Evolutionary conservation across 2,888 invertebrate genomes (phyloP), one percentile per base, ranked within the genome.

Genomic region (Pedicia rivosa): DNA sequence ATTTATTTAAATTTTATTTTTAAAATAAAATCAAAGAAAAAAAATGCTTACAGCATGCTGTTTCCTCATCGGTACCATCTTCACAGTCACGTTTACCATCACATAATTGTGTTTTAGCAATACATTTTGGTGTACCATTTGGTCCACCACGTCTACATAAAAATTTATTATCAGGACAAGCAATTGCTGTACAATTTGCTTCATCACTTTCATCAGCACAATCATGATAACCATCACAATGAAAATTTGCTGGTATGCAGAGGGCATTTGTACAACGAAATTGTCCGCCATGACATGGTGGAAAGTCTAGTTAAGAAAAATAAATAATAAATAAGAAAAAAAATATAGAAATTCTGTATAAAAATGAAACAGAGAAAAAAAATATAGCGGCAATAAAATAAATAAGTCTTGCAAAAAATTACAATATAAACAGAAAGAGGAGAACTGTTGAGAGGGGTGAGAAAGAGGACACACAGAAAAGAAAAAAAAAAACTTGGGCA

Each of bases 131-230:
- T 10, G 72, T 68, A 15, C 78, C 78, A 17, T 71, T 74, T 1
- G 71, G 63, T 5, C 71, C 74, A 10, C 86, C 80, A 42, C 74
- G 74, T 1, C 83, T 82, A 51, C 94, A 94, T 40, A 88, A 71
- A 64, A 90, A 92, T 66, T 90, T 86, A 58, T 84, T 81, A 50
- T 82, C 84, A 12, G 86, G 84, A 60, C 91, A 91, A 10, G 83
- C 76, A 43, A 86, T 80, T 39, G 78, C 74, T 9, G 83, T 82
- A 62, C 90, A 90, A 66, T 87, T 84, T 45, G 72, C 71, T 53
- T 91, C 90, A 57, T 90, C 90, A 10, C 83, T 82, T 25, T 83
- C 83, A 54, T 95, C 95, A 1, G 79, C 72, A 62, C 97, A 97
- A 61, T 97, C 95, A 43, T 76, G 70, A 64, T 81, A 82, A 17